Percentiles rank a stretch among this genome's conserved stretches.
Conservation (phyloP, 2,888 invertebrate genomes). For the Anodontia alba region DNA sequence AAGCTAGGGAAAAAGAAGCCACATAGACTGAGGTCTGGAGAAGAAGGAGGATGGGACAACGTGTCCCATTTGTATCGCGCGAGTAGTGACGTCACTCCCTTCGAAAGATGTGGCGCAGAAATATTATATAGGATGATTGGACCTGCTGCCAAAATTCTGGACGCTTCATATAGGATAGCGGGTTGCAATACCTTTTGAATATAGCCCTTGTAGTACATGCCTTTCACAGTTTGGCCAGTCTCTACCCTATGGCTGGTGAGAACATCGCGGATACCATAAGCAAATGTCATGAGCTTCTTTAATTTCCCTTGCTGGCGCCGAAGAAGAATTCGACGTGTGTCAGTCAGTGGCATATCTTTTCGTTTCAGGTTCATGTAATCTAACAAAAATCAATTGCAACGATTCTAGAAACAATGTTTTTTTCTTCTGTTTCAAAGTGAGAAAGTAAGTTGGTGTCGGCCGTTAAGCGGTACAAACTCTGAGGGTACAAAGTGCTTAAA, state of each 20-base stretch:
- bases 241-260: too few species aligned
- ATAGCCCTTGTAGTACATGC: not conserved
- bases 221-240: conserved; percentile 5
- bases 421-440: too few species aligned
- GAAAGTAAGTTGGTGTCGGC: not conserved
- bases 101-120: not conserved
- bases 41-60: too few species aligned
- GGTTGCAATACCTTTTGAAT: not conserved
- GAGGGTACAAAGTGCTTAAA: not conserved
- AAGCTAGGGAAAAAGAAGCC: too few species aligned
- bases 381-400: not conserved
- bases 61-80: too few species aligned
- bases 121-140: not conserved
- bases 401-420: not conserved
- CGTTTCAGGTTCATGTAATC: too few species aligned
- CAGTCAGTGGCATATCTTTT: too few species aligned
- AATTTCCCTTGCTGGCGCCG: too few species aligned
- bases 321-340: not conserved
- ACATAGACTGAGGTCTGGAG: too few species aligned
- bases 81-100: too few species aligned
- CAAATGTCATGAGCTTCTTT: conserved; percentile 10
- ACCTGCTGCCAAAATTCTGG: not conserved
- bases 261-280: conserved; percentile 6
- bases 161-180: not conserved
- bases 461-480: not conserved